Evolutionary conservation across 2,113 vertebrate species (phyloP), one percentile per base, ranked within the genome.

Genomic region (Lasiurus cinereus): DNA sequence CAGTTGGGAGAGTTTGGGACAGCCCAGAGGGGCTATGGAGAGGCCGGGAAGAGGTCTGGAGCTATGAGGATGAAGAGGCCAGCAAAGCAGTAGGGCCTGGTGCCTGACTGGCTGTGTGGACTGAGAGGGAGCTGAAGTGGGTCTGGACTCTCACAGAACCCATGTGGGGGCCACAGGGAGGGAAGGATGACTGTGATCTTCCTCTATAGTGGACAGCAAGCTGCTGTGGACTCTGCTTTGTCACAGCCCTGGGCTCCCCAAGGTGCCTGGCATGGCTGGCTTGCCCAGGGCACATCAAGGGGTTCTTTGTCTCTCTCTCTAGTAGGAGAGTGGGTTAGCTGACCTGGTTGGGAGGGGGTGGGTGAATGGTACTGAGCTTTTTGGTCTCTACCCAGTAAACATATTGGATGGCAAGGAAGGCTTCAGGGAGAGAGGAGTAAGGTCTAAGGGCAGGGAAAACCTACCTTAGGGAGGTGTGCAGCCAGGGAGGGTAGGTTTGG

Each of bases 251-350:
- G 83, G 80, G 36, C 43, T 93, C 77, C 73, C 52, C 36, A 72
- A 97, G 96, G 70, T 96, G 76, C 80, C 90, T 88, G 70, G 67
- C 78, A 82, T 96, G 92, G 82, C 73, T 91, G 54, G 72, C 64
- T 86, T 1, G 14, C 48, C 15, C 77, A 72, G 31, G 72, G 52
- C 69, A 90, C 70, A 83, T 94, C 76, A 97, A 93, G 83, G 83
- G 46, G 27, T 69, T 93, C 95, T 96, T 89, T 97, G 88, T 97
- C 13, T 96, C 59, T 96, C 59, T 70, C 31, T 95, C 18, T n/a
- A 79, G 78, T 67, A 87, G 76, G 52, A 96, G 83, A 90, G 84
- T 3, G 2, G 27, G 66, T 89, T 96, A 86, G 92, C 91, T 91
- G 69, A 83, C 85, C 93, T 94, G 82, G 56, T 90, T 92, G 78